Conservation (phyloP, 2,888 invertebrate genomes). For the Punctoribates punctum region DNA sequence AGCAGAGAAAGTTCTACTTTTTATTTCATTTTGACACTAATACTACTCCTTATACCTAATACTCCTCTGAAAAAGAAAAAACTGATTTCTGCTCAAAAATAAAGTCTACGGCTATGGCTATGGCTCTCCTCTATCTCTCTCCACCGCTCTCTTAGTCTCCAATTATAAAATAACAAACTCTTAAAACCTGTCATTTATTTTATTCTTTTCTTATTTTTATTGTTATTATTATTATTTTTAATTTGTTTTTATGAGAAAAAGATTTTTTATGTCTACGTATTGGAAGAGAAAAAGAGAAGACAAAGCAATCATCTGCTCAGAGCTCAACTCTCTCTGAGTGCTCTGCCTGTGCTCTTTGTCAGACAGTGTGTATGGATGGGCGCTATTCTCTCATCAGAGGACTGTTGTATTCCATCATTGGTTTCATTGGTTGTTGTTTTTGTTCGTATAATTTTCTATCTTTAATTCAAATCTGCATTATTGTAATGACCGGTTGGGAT, state of each 20-base stretch:
- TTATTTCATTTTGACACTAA: constrained; percentile 35
- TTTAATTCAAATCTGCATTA: constrained; percentile 32
- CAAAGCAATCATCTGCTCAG: constrained; percentile 12
- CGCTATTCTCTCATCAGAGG: not conserved
- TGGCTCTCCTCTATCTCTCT: not conserved
- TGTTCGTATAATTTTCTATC: constrained; percentile 35
- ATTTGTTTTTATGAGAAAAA: constrained; percentile 31
- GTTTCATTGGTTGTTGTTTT: constrained; percentile 16
- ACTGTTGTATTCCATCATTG: constrained; percentile 3
- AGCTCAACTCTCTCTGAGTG: not conserved
- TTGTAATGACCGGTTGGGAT: constrained; percentile 27
- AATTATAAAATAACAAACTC: constrained; percentile 31
- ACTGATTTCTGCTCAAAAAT: not conserved
- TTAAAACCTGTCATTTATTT: constrained; percentile 31
- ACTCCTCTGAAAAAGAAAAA: not conserved
- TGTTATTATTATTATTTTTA: constrained; percentile 29
- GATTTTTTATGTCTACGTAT: constrained; percentile 5
- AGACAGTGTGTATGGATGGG: not conserved
- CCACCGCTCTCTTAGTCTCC: not conserved
- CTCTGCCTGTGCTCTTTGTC: not conserved
- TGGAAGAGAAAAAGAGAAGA: not conserved
- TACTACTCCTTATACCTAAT: not conserved
- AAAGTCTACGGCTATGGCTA: not conserved
- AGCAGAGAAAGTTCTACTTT: constrained; percentile 33
- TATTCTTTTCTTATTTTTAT: constrained; percentile 11